Conservation (phyloP, 23 tunicate genomes). For the Trididemnum nubilum region DNA sequence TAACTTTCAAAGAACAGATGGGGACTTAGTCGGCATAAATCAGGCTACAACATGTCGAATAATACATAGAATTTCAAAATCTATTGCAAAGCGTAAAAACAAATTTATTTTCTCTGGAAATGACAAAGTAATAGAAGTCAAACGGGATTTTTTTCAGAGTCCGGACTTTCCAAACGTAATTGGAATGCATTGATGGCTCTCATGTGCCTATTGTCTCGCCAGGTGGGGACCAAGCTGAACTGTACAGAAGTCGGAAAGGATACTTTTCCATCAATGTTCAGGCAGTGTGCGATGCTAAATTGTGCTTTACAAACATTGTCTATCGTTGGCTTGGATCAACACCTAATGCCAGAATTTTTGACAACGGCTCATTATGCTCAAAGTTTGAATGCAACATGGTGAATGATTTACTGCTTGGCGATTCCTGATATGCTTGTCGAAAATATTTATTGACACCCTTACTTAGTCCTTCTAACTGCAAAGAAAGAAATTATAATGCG, state of each 20-base stretch:
- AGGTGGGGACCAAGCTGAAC: constrained; percentile 51
- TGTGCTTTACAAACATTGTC: constrained; percentile 60
- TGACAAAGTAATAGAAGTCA: background rate
- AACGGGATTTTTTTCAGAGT: constrained; percentile 12
- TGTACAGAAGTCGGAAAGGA: constrained; percentile 38
- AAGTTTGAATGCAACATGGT: constrained; percentile 43
- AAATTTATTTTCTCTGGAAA: too few relatives aligned
- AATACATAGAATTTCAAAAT: constrained; percentile 5
- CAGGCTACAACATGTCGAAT: constrained; percentile 35
- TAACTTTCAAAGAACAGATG: constrained; percentile 30
- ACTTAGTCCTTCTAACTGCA: constrained; percentile 11
- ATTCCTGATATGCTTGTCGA: constrained; percentile 49
- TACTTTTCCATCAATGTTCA: constrained; percentile 69
- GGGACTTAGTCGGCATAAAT: constrained; percentile 25
- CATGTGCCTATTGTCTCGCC: constrained; percentile 56
- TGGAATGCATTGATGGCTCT: constrained; percentile 55
- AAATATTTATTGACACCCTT: constrained; percentile 63
- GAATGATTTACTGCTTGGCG: constrained; percentile 45
- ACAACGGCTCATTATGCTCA: constrained; percentile 25
- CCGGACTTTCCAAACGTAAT: constrained; percentile 48
- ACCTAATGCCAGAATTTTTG: constrained; percentile 58
- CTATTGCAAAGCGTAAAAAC: constrained; percentile 11
- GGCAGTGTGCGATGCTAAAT: constrained; percentile 53
- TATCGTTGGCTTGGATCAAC: constrained; percentile 68
- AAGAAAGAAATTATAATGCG: constrained; percentile 37